Evolutionary conservation across 1,140 invertebrate species (phyloP).

Genomic region (Tetramorium simillimum): DNA sequence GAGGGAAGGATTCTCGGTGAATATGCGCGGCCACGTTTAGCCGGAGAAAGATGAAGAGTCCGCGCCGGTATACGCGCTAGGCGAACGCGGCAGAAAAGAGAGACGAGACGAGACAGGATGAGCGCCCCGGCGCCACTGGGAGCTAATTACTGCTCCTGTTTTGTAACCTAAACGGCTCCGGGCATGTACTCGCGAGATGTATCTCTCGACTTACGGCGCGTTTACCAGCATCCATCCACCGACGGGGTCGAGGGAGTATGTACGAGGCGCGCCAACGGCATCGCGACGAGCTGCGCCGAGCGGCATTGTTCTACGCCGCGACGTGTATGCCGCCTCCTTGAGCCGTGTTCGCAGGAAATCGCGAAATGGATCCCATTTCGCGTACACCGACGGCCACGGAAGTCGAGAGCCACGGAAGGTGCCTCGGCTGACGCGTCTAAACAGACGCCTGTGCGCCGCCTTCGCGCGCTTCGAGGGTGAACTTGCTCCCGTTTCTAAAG

Average conservation of each 20-base stretch:
- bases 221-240: conserved; percentile 72
- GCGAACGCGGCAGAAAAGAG: conserved; percentile 13
- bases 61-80: conserved; percentile 2
- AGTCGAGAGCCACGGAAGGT: conserved; percentile 64
- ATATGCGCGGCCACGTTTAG: conserved; percentile 46
- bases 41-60: conserved; percentile 54
- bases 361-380: conserved; percentile 74
- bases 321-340: conserved; percentile 24
- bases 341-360: conserved; percentile 76
- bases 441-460: conserved; percentile 1
- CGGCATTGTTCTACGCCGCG: conserved; percentile 55
- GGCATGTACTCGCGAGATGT: conserved; percentile 65
- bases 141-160: conserved; percentile 81
- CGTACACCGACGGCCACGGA: conserved; percentile 65
- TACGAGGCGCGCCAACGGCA: conserved; percentile 56
- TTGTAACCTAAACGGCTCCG: conserved; percentile 79
- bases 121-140: conserved; percentile 64
- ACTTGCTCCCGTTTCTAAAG: conserved; percentile 42
- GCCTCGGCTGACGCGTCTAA: conserved; percentile 30
- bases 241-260: conserved; percentile 45
- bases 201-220: conserved; percentile 76
- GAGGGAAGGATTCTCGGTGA: conserved; percentile 5
- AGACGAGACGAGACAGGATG: conserved; percentile 44
- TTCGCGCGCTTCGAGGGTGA: conserved; percentile 26
- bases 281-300: conserved; percentile 52